Percentiles rank a stretch among this genome's conserved stretches.
Evolutionary conservation across 2,797 vertebrate species (phyloP).

Genomic region (Intellagama lesueurii): DNA sequence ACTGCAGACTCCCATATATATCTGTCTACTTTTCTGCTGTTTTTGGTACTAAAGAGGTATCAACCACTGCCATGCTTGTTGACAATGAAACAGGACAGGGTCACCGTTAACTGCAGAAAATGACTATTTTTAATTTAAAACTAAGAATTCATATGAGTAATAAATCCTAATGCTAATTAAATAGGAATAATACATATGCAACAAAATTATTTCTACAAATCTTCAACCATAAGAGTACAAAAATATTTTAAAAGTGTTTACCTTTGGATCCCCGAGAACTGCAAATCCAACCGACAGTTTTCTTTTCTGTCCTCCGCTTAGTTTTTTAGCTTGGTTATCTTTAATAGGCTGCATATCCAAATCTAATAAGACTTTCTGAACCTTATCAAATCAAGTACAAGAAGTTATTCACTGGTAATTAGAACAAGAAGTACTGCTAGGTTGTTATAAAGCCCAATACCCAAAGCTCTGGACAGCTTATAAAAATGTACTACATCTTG

Average conservation of each 20-base stretch:
- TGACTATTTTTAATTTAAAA: not conserved
- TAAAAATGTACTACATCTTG: too few relatives aligned
- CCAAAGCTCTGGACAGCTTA: not conserved
- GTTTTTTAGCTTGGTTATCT: constrained; percentile 92
- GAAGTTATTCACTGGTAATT: not conserved
- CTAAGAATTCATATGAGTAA: not conserved
- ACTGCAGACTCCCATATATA: too few relatives aligned
- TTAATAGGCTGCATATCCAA: constrained; percentile 94
- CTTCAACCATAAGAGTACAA: not conserved
- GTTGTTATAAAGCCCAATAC: not conserved
- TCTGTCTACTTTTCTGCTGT: not conserved
- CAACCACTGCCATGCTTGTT: not conserved
- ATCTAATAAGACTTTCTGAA: constrained; percentile 90
- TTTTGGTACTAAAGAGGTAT: not conserved
- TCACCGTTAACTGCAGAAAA: not conserved
- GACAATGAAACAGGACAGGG: not conserved
- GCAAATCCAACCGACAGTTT: constrained; percentile 93
- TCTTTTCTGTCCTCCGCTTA: constrained; percentile 95
- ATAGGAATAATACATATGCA: not conserved
- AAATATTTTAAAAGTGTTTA: constrained; percentile 51
- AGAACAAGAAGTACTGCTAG: not conserved
- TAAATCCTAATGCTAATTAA: not conserved
- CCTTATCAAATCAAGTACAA: constrained; percentile 72
- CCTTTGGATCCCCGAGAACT: constrained; percentile 90
- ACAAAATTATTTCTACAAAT: not conserved